Evolutionary conservation across 1,140 invertebrate species (phyloP).

Genomic region (Drosophila bipectinata): DNA sequence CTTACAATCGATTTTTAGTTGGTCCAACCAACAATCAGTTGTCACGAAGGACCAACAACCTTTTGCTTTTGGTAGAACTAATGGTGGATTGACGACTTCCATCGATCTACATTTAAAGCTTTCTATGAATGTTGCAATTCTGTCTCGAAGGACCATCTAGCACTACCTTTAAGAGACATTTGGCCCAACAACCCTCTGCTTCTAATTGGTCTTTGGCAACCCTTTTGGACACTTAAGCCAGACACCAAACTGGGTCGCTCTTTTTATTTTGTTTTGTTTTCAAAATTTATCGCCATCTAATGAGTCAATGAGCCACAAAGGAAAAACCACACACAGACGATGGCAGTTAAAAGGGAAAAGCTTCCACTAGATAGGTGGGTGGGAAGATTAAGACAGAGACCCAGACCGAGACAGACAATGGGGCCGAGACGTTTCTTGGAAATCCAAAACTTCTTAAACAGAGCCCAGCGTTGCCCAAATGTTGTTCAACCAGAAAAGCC

Average conservation of each 20-base stretch:
- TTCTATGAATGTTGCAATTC: too few species aligned
- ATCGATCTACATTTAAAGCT: too few species aligned
- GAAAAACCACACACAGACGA: slow-evolving; percentile 20
- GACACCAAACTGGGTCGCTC: slow-evolving; percentile 36
- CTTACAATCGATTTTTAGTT: too few species aligned
- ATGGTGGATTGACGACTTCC: too few species aligned
- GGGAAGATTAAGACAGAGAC: slow-evolving; percentile 14
- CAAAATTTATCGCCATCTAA: slow-evolving; percentile 67
- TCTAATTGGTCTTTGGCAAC: not conserved
- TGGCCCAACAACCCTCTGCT: not conserved
- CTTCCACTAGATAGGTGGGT: not conserved
- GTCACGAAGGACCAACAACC: too few species aligned
- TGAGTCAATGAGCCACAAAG: slow-evolving; percentile 66
- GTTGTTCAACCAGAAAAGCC: slow-evolving; percentile 29
- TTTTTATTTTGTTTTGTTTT: slow-evolving; percentile 39
- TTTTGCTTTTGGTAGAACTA: too few species aligned
- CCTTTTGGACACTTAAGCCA: not conserved
- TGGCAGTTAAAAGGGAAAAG: slow-evolving; percentile 8
- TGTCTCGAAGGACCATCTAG: too few species aligned
- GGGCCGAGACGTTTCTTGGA: slow-evolving; percentile 18
- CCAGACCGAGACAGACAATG: slow-evolving; percentile 48
- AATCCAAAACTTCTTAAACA: slow-evolving; percentile 49
- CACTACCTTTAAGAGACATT: too few species aligned
- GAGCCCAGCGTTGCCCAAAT: slow-evolving; percentile 62
- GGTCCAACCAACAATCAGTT: too few species aligned